Percentiles rank a stretch among this genome's conserved stretches.
These are phyloP conservation scores for Xiphophorus birchmanni DNA, from an alignment of 2,797 vertebrate genomes.

Conservation along the genomic window DNA sequence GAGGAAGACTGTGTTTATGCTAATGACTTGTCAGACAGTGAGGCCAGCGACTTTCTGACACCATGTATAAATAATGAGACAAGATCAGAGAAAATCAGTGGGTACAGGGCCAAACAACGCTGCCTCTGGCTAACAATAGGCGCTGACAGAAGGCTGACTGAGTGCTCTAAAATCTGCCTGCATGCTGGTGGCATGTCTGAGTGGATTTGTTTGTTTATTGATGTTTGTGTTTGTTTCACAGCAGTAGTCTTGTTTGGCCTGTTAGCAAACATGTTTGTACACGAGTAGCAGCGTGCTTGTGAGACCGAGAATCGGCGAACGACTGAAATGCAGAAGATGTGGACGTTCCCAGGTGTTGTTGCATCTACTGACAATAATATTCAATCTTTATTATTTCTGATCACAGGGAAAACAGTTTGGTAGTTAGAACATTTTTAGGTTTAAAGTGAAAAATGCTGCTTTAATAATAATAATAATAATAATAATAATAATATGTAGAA, in stretches of 20 bases:
- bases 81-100: conserved; percentile 57
- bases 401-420: background rate
- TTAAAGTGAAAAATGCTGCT: background rate
- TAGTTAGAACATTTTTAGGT: background rate
- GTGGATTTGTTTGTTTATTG: conserved; percentile 81
- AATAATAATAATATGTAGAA: background rate
- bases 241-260: conserved; percentile 68
- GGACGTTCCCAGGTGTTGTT: background rate
- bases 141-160: conserved; percentile 52
- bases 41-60: conserved; percentile 68
- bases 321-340: background rate
- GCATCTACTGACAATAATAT: background rate
- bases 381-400: background rate
- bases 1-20: conserved; percentile 81
- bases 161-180: conserved; percentile 49
- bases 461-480: background rate
- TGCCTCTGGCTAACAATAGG: conserved; percentile 51
- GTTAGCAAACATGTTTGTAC: conserved; percentile 75
- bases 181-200: conserved; percentile 45
- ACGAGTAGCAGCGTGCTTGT: conserved; percentile 48
- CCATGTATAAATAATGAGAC: conserved; percentile 81
- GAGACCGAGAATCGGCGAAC: conserved; percentile 16
- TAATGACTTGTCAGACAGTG: conserved; percentile 79
- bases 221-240: conserved; percentile 80
- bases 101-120: conserved; percentile 64